Conservation (phyloP, 2,797 vertebrate genomes). For the Cynopterus sphinx region DNA sequence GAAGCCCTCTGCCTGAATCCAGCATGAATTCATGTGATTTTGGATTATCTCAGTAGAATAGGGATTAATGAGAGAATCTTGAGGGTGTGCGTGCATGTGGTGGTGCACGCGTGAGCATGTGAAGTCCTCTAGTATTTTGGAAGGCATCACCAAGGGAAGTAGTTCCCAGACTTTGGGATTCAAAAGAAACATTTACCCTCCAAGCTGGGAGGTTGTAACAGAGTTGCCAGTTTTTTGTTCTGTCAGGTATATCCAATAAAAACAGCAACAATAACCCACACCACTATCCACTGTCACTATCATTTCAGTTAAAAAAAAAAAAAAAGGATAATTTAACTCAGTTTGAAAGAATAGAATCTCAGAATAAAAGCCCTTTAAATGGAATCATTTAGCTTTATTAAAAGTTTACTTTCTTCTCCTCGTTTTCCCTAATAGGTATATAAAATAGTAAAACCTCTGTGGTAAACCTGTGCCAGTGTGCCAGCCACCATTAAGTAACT, state of each 20-base stretch:
- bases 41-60: slow-evolving; percentile 16
- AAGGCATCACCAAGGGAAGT: slow-evolving; percentile 22
- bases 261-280: background rate
- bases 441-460: background rate
- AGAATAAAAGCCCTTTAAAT: slow-evolving; percentile 31
- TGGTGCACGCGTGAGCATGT: background rate
- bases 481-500: background rate
- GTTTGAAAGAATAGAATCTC: slow-evolving; percentile 25
- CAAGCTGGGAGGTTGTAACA: background rate
- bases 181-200: background rate
- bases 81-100: background rate
- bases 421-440: slow-evolving; percentile 16
- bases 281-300: background rate
- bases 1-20: background rate
- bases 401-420: slow-evolving; percentile 28
- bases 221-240: background rate
- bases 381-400: slow-evolving; percentile 42
- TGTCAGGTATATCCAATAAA: background rate
- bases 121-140: slow-evolving; percentile 32
- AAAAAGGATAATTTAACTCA: background rate
- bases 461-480: background rate
- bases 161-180: slow-evolving; percentile 46
- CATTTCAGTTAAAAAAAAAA: background rate
- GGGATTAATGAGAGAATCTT: slow-evolving; percentile 31
- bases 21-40: background rate